A percentile compares a stretch with the other conserved stretches of the same genome.
Conservation (phyloP, 2,888 invertebrate species). For the Hyles lineata region DNA sequence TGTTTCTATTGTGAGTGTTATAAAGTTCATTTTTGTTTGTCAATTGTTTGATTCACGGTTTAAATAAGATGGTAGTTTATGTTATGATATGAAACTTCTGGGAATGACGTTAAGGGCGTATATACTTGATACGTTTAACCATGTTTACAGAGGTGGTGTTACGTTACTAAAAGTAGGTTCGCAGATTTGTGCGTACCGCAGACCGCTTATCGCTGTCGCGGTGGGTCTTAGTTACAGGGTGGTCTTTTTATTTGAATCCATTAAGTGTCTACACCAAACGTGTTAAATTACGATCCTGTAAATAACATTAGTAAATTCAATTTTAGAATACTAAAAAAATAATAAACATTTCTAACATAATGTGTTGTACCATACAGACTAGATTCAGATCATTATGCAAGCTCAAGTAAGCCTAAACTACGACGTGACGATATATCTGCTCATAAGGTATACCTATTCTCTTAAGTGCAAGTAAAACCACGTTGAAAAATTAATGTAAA, state of each 20-base stretch:
- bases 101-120: constrained; percentile 49
- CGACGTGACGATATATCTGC: neutral
- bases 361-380: too few relatives aligned
- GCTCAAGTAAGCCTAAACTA: neutral
- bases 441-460: neutral
- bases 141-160: constrained; percentile 69
- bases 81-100: constrained; percentile 68
- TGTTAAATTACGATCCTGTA: constrained; percentile 6
- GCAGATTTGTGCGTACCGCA: constrained; percentile 77
- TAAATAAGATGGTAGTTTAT: constrained; percentile 44
- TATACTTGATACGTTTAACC: constrained; percentile 68
- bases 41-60: constrained; percentile 39
- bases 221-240: constrained; percentile 54
- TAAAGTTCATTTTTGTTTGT: constrained; percentile 41
- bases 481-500: neutral
- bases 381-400: neutral
- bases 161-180: constrained; percentile 69
- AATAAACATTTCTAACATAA: too few relatives aligned
- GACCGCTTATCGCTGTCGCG: constrained; percentile 54
- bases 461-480: neutral
- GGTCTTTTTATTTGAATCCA: constrained; percentile 49
- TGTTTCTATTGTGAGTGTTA: neutral
- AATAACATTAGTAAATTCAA: neutral
- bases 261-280: neutral
- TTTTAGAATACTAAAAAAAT: neutral